phyloP scores from a whole-genome alignment of 23 tunicate genomes.

The Pegea sp. region DNA sequence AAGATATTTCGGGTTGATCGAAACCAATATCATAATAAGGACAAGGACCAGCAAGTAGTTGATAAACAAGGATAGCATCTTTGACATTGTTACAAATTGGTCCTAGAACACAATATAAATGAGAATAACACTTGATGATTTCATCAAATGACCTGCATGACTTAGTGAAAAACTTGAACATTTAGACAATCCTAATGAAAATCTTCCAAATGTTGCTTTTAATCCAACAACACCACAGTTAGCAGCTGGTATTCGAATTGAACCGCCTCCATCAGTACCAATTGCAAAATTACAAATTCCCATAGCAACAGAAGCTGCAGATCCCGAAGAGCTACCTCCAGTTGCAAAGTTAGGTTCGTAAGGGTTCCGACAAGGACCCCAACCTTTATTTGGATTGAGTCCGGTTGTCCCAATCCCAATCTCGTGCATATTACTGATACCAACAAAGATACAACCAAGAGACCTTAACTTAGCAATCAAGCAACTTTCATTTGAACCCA shows the following conservation, averaged over 20 bases:
- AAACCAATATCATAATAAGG: slow-evolving; percentile 11
- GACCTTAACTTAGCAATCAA: slow-evolving; percentile 21
- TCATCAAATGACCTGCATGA: not conserved
- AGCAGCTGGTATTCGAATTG: slow-evolving; percentile 44
- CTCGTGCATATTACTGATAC: slow-evolving; percentile 63
- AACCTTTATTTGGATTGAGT: slow-evolving; percentile 39
- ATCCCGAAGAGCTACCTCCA: slow-evolving; percentile 76
- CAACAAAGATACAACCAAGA: slow-evolving; percentile 45
- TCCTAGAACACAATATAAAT: slow-evolving; percentile 13
- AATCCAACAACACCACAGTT: slow-evolving; percentile 62
- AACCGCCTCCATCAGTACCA: slow-evolving; percentile 84
- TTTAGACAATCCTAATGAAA: not conserved
- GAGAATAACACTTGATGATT: not conserved
- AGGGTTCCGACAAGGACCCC: slow-evolving; percentile 43
- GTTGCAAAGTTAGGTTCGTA: slow-evolving; percentile 22
- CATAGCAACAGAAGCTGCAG: slow-evolving; percentile 55
- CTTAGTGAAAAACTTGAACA: not conserved
- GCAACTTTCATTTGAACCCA: not conserved
- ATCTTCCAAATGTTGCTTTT: slow-evolving; percentile 51
- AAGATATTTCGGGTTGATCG: slow-evolving; percentile 51
- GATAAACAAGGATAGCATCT: slow-evolving; percentile 41
- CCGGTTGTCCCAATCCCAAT: slow-evolving; percentile 55
- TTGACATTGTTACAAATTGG: slow-evolving; percentile 30
- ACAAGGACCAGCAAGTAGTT: slow-evolving; percentile 29
- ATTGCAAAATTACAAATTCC: slow-evolving; percentile 32